These are phyloP conservation scores for Dermatemys mawii DNA, from an alignment of 2,113 vertebrate species.

Conservation along the genomic window DNA sequence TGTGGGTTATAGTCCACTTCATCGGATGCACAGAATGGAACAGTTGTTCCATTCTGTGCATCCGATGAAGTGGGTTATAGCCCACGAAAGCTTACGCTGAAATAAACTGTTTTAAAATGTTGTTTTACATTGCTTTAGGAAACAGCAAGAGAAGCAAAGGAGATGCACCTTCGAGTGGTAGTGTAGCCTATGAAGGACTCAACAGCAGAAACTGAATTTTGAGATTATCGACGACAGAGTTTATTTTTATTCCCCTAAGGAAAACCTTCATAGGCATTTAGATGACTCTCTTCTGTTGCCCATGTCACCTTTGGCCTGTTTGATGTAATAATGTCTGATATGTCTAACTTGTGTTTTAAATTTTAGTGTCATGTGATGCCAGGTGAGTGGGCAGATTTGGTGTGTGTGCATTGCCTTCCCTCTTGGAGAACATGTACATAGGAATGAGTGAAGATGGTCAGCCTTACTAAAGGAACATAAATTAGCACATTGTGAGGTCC, in stretches of 20 bases:
- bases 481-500: background rate
- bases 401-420: background rate
- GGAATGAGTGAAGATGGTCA: background rate
- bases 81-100: too few species aligned
- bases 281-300: background rate
- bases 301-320: background rate
- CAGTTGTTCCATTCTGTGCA: too few species aligned
- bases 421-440: background rate
- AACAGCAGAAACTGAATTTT: background rate
- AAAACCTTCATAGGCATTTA: background rate
- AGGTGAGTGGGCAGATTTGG: background rate
- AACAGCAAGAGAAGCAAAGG: background rate
- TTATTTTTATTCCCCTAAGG: too few species aligned
- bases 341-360: background rate
- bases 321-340: background rate
- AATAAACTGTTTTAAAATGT: constrained; percentile 8
- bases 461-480: background rate
- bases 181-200: background rate
- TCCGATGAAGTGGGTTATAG: too few species aligned
- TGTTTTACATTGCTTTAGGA: background rate
- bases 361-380: background rate
- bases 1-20: too few species aligned
- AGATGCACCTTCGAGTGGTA: background rate
- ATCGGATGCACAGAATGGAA: too few species aligned
- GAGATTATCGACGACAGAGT: background rate